phyloP scores from a whole-genome alignment of 2,888 invertebrate species.

The Thereva unica region DNA sequence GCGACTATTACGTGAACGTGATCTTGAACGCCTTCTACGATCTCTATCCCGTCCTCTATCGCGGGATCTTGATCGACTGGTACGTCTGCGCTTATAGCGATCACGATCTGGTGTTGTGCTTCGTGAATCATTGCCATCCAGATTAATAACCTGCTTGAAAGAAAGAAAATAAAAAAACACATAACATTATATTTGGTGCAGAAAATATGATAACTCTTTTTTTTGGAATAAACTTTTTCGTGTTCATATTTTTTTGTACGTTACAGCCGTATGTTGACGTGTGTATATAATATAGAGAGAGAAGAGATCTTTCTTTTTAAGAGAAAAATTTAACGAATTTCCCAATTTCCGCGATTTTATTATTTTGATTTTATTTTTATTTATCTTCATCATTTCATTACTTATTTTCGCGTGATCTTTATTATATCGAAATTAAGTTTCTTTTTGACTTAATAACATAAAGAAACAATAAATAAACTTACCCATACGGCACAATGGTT shows the following conservation, averaged over 20 bases:
- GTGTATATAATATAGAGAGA: slow-evolving; percentile 48
- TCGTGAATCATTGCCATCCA: slow-evolving; percentile 64
- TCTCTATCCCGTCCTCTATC: slow-evolving; percentile 50
- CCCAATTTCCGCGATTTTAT: slow-evolving; percentile 21
- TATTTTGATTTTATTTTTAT: neutral
- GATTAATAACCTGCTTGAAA: slow-evolving; percentile 55
- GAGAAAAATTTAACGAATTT: slow-evolving; percentile 26
- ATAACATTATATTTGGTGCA: slow-evolving; percentile 31
- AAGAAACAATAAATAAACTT: slow-evolving; percentile 50
- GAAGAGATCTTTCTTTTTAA: slow-evolving; percentile 23
- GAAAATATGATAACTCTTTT: slow-evolving; percentile 17
- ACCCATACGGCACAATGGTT: slow-evolving; percentile 56
- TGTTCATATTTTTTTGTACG: slow-evolving; percentile 25
- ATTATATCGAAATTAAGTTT: slow-evolving; percentile 3
- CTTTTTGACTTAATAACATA: slow-evolving; percentile 32
- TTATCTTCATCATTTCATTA: slow-evolving; percentile 36
- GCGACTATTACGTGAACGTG: slow-evolving; percentile 57
- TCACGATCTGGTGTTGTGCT: slow-evolving; percentile 62
- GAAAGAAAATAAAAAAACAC: slow-evolving; percentile 44
- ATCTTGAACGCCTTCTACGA: slow-evolving; percentile 56
- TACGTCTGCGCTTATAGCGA: slow-evolving; percentile 58
- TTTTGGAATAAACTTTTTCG: slow-evolving; percentile 4
- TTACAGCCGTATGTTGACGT: slow-evolving; percentile 54
- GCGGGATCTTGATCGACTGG: slow-evolving; percentile 59
- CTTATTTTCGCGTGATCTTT: slow-evolving; percentile 7